Conservation (phyloP, 2,113 vertebrate species). For the Tiliqua scincoides region DNA sequence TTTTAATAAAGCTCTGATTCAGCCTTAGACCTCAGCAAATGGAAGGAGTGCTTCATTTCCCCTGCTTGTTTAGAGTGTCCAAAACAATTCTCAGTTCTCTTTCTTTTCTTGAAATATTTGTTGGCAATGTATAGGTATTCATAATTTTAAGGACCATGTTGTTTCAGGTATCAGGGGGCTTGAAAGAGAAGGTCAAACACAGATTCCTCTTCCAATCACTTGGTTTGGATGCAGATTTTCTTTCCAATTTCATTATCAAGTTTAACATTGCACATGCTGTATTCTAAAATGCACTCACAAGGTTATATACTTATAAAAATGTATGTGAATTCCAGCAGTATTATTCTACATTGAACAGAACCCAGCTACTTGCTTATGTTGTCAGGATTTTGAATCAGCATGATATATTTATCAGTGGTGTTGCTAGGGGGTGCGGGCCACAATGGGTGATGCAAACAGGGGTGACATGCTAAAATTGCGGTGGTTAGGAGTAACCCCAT, state of each 20-base stretch:
- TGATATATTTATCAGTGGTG: neutral
- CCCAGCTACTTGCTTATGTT: neutral
- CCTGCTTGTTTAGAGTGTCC: neutral
- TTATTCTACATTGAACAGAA: neutral
- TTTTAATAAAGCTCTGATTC: neutral
- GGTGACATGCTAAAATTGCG: too few species aligned
- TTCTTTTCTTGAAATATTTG: neutral
- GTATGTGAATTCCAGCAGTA: neutral
- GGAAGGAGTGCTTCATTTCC: neutral
- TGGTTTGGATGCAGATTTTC: too few species aligned
- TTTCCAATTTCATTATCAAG: neutral
- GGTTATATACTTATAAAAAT: accelerated
- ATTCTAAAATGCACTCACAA: neutral
- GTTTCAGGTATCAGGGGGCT: neutral
- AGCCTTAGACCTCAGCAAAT: neutral
- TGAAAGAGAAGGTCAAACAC: neutral
- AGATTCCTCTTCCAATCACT: neutral
- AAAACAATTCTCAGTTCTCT: neutral
- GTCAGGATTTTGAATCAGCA: neutral
- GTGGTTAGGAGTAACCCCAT: too few species aligned
- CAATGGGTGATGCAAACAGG: too few species aligned
- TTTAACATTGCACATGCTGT: neutral
- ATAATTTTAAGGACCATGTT: neutral
- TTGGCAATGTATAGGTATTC: neutral
- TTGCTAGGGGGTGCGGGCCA: too few species aligned